Percentiles rank a stretch among this genome's conserved stretches.
These are phyloP conservation scores for Myodes glareolus DNA, from an alignment of 2,113 vertebrate species.

Conservation along the genomic window DNA sequence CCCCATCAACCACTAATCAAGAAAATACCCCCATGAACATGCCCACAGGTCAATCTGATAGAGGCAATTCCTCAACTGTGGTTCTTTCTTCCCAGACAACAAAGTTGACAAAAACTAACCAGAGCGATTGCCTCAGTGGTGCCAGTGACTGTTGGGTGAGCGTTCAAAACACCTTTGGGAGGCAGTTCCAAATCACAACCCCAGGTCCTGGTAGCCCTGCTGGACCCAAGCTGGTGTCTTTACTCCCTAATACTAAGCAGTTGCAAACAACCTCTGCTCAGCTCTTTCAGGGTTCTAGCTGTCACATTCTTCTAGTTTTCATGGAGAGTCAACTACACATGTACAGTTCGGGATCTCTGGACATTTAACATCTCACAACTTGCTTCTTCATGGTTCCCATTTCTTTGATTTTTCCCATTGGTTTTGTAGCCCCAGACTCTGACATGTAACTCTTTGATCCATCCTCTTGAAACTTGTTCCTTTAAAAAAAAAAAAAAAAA, in stretches of 20 bases:
- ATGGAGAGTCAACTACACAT: accelerated
- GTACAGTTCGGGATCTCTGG: background rate
- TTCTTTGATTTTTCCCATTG: background rate
- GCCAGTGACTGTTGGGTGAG: background rate
- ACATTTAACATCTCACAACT: background rate
- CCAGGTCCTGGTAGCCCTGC: background rate
- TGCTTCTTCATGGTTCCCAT: accelerated
- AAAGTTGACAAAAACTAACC: background rate
- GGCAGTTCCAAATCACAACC: background rate
- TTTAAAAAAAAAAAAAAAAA: background rate
- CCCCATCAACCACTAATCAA: background rate
- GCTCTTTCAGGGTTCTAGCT: background rate
- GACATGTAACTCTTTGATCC: background rate
- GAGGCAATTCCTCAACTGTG: background rate
- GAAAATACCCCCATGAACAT: background rate
- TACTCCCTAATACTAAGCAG: background rate
- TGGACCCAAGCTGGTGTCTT: background rate
- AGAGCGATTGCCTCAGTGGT: background rate
- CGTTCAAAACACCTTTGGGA: background rate
- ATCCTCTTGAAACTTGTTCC: accelerated
- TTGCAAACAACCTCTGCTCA: background rate
- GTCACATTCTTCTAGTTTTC: background rate
- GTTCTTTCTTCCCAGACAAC: background rate
- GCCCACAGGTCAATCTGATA: background rate
- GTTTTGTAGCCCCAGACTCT: background rate